These are phyloP conservation scores for Chaetophractus vellerosus DNA, from an alignment of 2,797 vertebrate species.

Conservation along the genomic window DNA sequence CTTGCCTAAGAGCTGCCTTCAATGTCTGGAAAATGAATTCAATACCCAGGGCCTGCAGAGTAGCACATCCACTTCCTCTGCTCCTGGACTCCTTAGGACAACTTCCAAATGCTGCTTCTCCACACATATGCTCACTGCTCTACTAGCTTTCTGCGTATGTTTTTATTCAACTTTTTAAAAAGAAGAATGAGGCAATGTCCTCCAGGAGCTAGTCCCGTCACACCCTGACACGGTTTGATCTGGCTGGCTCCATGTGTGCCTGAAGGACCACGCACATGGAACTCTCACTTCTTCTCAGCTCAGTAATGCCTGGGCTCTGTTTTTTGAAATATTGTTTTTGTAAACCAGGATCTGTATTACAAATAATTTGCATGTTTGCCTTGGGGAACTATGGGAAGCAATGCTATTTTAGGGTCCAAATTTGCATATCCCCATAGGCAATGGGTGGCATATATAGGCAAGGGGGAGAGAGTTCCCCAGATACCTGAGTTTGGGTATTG, in stretches of 20 bases:
- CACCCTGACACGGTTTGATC: not conserved
- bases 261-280: not conserved
- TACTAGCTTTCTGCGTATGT: not conserved
- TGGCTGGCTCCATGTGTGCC: not conserved
- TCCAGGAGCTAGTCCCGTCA: not conserved
- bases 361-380: not conserved
- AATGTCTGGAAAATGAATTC: conserved; percentile 24
- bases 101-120: not conserved
- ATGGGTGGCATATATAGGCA: not conserved
- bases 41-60: not conserved
- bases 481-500: not conserved
- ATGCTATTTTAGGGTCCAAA: not conserved
- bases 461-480: not conserved
- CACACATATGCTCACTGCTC: not conserved
- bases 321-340: not conserved
- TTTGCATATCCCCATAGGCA: not conserved
- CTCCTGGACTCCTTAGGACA: not conserved
- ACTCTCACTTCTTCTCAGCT: accelerated
- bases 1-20: not conserved
- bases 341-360: not conserved
- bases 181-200: not conserved
- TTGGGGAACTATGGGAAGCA: not conserved
- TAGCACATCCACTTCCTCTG: not conserved
- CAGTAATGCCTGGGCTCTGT: not conserved
- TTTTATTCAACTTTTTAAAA: not conserved